These are phyloP conservation scores for Aegotheles bennettii DNA, from an alignment of 2,113 vertebrate species.

Conservation along the genomic window DNA sequence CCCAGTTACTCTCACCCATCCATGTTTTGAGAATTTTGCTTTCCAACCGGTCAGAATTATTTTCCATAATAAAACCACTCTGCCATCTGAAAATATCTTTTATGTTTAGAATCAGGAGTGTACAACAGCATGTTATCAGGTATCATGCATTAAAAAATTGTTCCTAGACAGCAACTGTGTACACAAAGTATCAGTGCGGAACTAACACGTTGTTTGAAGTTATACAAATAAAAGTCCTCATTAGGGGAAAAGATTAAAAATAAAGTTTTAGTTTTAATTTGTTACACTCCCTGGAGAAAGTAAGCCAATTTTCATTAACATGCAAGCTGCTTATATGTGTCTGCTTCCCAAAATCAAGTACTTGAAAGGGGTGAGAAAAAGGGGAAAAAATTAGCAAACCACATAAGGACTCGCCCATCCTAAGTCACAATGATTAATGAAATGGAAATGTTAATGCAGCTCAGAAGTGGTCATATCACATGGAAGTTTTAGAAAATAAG, in stretches of 20 bases:
- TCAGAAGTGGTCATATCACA: background rate
- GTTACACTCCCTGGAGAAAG: background rate
- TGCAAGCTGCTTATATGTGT: background rate
- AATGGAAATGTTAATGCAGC: slow-evolving; percentile 1
- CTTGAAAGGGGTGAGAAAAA: background rate
- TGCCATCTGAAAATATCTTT: background rate
- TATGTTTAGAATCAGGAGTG: background rate
- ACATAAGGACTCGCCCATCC: background rate
- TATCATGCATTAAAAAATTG: background rate
- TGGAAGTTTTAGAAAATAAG: background rate
- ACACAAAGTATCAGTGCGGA: background rate
- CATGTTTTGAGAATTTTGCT: background rate
- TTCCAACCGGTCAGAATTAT: background rate
- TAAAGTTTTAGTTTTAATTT: background rate
- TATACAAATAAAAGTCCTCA: background rate
- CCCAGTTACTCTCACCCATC: background rate
- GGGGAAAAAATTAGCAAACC: background rate
- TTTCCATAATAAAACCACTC: background rate
- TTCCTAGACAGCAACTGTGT: background rate
- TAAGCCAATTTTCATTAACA: background rate
- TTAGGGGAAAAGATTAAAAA: background rate
- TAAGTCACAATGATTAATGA: slow-evolving; percentile 16
- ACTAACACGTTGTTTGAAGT: background rate
- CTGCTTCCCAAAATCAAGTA: slow-evolving; percentile 5
- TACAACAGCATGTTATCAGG: background rate